Evolutionary conservation across 2,113 vertebrate species (phyloP), one percentile per base, ranked within the genome.

Genomic region (Hippoglossus stenolepis): DNA sequence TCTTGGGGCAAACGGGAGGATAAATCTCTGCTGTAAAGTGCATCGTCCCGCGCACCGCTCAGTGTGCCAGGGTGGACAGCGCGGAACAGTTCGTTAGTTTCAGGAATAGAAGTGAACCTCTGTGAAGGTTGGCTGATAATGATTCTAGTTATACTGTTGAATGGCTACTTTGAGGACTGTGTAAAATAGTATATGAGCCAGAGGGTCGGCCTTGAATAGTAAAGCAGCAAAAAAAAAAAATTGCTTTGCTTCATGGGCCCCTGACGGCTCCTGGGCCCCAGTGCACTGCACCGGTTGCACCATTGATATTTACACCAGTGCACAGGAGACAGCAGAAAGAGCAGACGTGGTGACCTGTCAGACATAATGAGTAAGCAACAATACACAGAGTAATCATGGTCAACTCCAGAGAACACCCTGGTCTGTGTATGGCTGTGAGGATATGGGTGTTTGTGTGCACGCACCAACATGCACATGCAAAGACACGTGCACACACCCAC

Each of bases 351-450:
- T 95, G 94, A 84, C 90, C 85, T 90, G 91, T 89, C 90, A 92
- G 91, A 86, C 91, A 87, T 96, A 96, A 96, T 90, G 90, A 96
- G 95, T 89, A 92, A 88, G 92, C 82, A 91, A 93, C 93, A 92
- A 95, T 21, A 54, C 90, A 94, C 90, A 88, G 91, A 92, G 79
- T 88, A 91, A 91, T 88, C 94, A 93, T 92, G 90, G 85, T 86
- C 82, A 82, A 91, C 91, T 92, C 82, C 79, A 83, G 93, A 87
- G 85, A 87, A 70, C 70, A 66, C 66, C 86, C 70, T 66, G 78
- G 53, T 77, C 58, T 88, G 28, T 28, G 28, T 28, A 59, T 72
- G 62, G 62, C 62, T 82, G 67, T 75, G 70, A 69, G 66, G 60
- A 80, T 71, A 75, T 23, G 40, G 47, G 65, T 75, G 77, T 70